phyloP scores from a whole-genome alignment of 2,113 vertebrate species.

The Bufo gargarizans region DNA sequence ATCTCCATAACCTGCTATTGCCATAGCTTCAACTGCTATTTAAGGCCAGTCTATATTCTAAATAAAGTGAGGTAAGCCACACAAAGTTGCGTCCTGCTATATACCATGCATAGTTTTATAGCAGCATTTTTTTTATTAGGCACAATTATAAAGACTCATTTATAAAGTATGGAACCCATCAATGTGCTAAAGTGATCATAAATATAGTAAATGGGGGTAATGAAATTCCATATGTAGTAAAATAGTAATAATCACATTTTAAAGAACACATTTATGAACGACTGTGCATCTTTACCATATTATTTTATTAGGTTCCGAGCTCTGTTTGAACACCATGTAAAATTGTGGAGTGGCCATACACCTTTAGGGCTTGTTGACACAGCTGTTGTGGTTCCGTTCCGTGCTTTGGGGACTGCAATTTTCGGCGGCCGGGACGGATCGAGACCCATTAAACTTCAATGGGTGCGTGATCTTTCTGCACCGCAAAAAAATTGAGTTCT shows the following conservation, averaged over 20 bases:
- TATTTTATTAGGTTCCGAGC: background rate
- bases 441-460: too few relatives aligned
- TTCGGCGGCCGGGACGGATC: too few relatives aligned
- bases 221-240: background rate
- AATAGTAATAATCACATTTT: background rate
- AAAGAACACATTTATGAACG: background rate
- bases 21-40: background rate
- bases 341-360: too few relatives aligned
- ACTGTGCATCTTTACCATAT: background rate
- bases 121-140: background rate
- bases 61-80: background rate
- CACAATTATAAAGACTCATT: background rate
- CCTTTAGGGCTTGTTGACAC: too few relatives aligned
- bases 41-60: background rate
- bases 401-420: too few relatives aligned
- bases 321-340: background rate
- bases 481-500: too few relatives aligned
- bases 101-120: background rate
- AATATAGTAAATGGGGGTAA: background rate
- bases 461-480: too few relatives aligned
- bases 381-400: too few relatives aligned
- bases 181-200: background rate
- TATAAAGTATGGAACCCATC: slow-evolving; percentile 2
- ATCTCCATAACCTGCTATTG: background rate
- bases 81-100: background rate